A percentile compares a stretch with the other conserved stretches of the same genome.
Evolutionary conservation across 1,140 invertebrate species (phyloP).

Genomic region (Temnothorax longispinosus): DNA sequence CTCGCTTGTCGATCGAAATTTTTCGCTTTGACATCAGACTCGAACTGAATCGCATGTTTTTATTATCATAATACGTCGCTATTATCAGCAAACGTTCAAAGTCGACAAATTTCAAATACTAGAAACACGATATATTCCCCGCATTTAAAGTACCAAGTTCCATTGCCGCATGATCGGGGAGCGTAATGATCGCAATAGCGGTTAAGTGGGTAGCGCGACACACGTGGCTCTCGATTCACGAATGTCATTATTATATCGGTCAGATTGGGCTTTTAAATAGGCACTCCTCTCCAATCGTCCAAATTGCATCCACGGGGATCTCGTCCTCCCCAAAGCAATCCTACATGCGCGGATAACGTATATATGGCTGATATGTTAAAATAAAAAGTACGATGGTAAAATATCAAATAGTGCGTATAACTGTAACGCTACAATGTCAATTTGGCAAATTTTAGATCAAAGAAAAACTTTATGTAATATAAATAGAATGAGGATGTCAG

Average conservation of each 20-base stretch:
- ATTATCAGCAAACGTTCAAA: not conserved
- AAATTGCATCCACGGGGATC: conserved; percentile 2
- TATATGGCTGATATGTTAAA: not conserved
- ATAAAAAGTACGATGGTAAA: not conserved
- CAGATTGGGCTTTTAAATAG: conserved; percentile 46
- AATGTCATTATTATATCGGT: conserved; percentile 25
- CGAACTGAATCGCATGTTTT: not conserved
- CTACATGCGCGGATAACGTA: not conserved
- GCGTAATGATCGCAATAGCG: conserved; percentile 40
- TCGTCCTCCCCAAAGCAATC: not conserved
- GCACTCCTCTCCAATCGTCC: conserved; percentile 17
- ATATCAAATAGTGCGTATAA: not conserved
- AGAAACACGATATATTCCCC: not conserved
- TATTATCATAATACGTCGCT: not conserved
- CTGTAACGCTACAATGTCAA: not conserved
- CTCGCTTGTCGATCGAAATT: not conserved
- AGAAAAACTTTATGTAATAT: no score
- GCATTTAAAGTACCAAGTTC: not conserved
- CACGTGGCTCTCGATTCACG: conserved; percentile 4
- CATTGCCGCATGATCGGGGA: conserved; percentile 25
- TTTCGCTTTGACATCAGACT: not conserved
- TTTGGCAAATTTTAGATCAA: not conserved
- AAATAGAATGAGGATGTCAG: not conserved
- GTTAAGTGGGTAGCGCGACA: conserved; percentile 53
- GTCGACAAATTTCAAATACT: conserved; percentile 1